These are phyloP conservation scores for Cheirogaleus major DNA, from an alignment of 2,797 vertebrate genomes.

Conservation along the genomic window DNA sequence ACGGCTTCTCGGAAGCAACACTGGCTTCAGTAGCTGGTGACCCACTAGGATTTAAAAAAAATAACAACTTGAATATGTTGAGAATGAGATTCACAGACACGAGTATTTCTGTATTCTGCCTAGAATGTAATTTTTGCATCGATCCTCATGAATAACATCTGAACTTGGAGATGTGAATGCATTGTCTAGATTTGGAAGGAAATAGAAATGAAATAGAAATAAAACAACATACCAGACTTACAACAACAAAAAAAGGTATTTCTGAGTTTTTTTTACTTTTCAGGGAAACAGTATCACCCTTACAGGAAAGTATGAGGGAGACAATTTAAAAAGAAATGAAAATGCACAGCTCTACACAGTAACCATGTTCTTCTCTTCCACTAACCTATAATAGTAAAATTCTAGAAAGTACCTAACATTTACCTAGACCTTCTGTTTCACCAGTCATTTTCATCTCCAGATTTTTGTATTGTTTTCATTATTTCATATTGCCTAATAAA, in stretches of 20 bases:
- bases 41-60: not conserved
- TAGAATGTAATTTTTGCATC: constrained; percentile 13
- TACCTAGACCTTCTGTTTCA: not conserved
- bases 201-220: not conserved
- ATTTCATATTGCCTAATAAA: constrained; percentile 82
- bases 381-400: not conserved
- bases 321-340: not conserved
- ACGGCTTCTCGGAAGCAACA: not conserved
- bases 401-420: not conserved
- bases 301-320: not conserved
- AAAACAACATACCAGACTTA: not conserved
- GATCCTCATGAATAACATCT: not conserved
- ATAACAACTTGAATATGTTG: not conserved
- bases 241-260: not conserved
- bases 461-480: constrained; percentile 75
- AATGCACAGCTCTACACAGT: not conserved
- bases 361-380: not conserved
- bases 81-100: not conserved
- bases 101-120: not conserved
- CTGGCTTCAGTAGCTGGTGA: not conserved
- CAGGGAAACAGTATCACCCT: not conserved
- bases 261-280: not conserved
- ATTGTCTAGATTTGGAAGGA: not conserved
- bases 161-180: not conserved
- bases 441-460: constrained; percentile 24